These are phyloP conservation scores for Poeciliopsis prolifica DNA, from an alignment of 2,113 vertebrate genomes.

Conservation along the genomic window DNA sequence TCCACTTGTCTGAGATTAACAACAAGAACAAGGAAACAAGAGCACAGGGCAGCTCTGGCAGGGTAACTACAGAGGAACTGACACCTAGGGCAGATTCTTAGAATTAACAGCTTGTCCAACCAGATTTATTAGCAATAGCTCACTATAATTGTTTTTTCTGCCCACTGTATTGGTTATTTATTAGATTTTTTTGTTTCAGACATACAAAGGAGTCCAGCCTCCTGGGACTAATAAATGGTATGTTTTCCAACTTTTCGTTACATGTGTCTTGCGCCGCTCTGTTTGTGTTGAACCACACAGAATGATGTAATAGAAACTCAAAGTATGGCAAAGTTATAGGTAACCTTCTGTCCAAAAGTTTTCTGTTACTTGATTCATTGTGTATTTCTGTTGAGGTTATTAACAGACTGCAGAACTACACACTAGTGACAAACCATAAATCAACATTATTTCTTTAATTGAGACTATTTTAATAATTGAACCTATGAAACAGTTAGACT, in stretches of 20 bases:
- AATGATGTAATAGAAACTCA: neutral
- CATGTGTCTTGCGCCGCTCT: neutral
- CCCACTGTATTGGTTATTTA: neutral
- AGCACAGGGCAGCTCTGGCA: neutral
- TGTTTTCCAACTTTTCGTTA: slow-evolving; percentile 15
- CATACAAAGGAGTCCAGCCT: slow-evolving; percentile 74
- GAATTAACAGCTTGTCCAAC: no score
- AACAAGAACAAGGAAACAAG: slow-evolving; percentile 70
- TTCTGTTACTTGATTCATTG: no score
- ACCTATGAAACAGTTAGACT: no score
- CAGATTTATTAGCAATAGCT: neutral
- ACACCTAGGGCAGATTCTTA: neutral
- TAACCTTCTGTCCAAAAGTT: no score
- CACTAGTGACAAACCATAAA: no score
- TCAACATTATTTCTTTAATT: no score
- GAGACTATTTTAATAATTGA: no score
- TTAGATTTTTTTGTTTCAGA: slow-evolving; percentile 71
- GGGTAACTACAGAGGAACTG: slow-evolving; percentile 22
- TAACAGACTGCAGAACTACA: no score
- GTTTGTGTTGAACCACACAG: neutral
- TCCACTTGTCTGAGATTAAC: slow-evolving; percentile 82
- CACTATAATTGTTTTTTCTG: neutral
- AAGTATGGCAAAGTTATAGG: no score
- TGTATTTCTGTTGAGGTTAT: no score
- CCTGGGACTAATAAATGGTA: slow-evolving; percentile 83